A percentile compares a stretch with the other conserved stretches of the same genome.
phyloP scores from a whole-genome alignment of 2,888 invertebrate species.

The Autographa pulchrina region DNA sequence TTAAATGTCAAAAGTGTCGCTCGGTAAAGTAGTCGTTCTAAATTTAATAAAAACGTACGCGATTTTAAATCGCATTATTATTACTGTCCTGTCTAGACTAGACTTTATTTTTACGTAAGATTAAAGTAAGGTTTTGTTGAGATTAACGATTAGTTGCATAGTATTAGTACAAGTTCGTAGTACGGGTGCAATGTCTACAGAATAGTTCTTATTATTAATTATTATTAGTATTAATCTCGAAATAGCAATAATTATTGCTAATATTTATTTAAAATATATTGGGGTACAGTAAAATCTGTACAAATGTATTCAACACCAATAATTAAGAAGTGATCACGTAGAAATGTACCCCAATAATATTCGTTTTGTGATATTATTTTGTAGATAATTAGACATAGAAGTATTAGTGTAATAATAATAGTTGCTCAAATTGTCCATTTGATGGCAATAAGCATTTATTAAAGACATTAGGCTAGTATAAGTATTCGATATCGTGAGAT shows the following conservation, averaged over 20 bases:
- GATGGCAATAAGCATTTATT: slow-evolving; percentile 65
- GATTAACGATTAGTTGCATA: slow-evolving; percentile 28
- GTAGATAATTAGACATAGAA: slow-evolving; percentile 31
- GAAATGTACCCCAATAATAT: slow-evolving; percentile 8
- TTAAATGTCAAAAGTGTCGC: slow-evolving; percentile 20
- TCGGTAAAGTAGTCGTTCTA: slow-evolving; percentile 56
- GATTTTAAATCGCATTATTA: slow-evolving; percentile 41
- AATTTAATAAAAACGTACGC: slow-evolving; percentile 28
- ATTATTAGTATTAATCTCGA: slow-evolving; percentile 27
- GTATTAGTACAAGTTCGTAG: slow-evolving; percentile 42
- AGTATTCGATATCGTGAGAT: slow-evolving; percentile 21
- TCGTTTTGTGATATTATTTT: slow-evolving; percentile 12
- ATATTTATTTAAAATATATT: slow-evolving; percentile 11
- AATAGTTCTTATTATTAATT: slow-evolving; percentile 24
- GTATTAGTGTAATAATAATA: slow-evolving; percentile 38
- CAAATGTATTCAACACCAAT: background rate
- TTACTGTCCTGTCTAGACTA: slow-evolving; percentile 16
- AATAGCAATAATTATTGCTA: slow-evolving; percentile 44
- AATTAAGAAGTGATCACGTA: background rate
- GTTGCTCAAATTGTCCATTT: slow-evolving; percentile 69
- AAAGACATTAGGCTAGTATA: slow-evolving; percentile 31
- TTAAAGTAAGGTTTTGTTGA: slow-evolving; percentile 22
- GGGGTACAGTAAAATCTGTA: background rate
- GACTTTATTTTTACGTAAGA: slow-evolving; percentile 26
- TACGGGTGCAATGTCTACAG: slow-evolving; percentile 45